Evolutionary conservation across 2,113 vertebrate genomes (phyloP).

Genomic region (Carettochelys insculpta): DNA sequence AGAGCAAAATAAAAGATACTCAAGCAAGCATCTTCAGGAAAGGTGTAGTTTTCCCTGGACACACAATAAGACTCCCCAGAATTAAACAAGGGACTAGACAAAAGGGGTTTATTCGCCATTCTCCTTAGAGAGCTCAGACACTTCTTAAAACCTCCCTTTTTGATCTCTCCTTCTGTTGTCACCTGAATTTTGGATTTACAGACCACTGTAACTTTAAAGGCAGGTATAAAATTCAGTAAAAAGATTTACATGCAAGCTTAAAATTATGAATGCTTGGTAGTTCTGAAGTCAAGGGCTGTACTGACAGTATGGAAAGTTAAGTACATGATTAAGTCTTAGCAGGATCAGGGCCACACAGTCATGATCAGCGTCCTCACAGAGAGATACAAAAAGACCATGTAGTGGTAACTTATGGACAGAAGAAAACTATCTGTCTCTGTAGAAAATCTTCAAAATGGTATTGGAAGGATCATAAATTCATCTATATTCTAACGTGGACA

Average conservation of each 20-base stretch:
- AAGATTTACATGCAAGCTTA: neutral
- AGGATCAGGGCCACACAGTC: neutral
- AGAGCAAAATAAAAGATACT: neutral
- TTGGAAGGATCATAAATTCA: neutral
- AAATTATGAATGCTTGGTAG: neutral
- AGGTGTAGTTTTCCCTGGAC: neutral
- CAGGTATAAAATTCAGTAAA: neutral
- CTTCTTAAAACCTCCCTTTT: neutral
- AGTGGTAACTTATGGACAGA: too few species aligned
- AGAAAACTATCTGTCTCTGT: too few species aligned
- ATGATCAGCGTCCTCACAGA: too few species aligned
- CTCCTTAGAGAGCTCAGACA: neutral
- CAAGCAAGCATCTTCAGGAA: neutral
- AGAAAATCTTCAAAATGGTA: neutral
- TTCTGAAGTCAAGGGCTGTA: neutral
- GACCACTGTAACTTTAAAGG: neutral
- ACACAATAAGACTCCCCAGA: neutral
- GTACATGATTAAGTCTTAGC: neutral
- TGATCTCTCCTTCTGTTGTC: neutral
- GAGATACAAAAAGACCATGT: too few species aligned
- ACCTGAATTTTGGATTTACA: neutral
- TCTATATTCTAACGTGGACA: neutral
- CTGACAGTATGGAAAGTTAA: neutral
- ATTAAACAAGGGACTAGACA: neutral
- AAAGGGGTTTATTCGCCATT: neutral